Conservation (phyloP, 2,797 vertebrate genomes). For the Phaenicophaeus curvirostris region DNA sequence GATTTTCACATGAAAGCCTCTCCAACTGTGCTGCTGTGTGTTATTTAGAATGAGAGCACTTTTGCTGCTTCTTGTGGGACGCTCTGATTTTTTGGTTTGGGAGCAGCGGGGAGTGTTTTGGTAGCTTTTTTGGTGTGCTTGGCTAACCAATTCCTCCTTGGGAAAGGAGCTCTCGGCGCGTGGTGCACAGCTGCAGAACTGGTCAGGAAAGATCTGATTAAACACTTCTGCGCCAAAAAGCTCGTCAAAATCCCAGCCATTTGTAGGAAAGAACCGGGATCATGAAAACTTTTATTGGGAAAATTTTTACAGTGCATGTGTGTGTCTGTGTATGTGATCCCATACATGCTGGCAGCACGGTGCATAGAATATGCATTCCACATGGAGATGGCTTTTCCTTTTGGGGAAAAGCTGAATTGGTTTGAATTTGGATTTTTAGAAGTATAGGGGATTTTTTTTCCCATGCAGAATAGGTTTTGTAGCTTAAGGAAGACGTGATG, state of each 20-base stretch:
- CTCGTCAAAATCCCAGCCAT: constrained; percentile 11
- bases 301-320: background rate
- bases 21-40: accelerated
- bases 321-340: background rate
- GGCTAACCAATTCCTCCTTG: background rate
- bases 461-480: background rate
- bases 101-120: accelerated
- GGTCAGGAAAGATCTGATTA: constrained; percentile 57
- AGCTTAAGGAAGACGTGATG: background rate
- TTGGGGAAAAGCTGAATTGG: background rate
- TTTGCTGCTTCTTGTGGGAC: background rate
- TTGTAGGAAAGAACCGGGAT: constrained; percentile 2
- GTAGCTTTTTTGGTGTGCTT: background rate
- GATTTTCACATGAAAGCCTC: background rate
- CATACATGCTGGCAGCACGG: too few species aligned
- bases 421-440: background rate
- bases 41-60: background rate
- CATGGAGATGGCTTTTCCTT: background rate
- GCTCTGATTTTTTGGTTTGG: background rate
- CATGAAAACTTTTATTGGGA: background rate
- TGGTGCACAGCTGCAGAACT: constrained; percentile 51
- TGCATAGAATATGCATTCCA: background rate
- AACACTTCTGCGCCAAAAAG: background rate
- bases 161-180: background rate
- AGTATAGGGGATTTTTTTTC: background rate